Evolutionary conservation across 2,797 vertebrate species (phyloP).

Genomic region (Pseudotriccus pelzelni): DNA sequence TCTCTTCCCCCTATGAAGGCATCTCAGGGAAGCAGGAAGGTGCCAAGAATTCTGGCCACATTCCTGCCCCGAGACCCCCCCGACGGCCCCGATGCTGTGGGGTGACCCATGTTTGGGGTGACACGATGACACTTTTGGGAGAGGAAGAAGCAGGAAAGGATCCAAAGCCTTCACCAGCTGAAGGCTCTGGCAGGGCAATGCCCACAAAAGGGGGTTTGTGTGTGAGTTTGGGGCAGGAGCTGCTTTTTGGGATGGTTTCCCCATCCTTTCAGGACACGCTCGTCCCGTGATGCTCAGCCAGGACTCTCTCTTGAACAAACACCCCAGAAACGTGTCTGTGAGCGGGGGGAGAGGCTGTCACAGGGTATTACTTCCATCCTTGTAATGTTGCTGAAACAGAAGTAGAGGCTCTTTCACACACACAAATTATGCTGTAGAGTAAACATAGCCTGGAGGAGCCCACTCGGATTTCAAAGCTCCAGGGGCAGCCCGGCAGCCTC

Average conservation of each 20-base stretch:
- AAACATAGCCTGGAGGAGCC: constrained; percentile 49
- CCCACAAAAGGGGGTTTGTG: background rate
- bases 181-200: background rate
- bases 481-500: background rate
- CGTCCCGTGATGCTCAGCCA: accelerated
- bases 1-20: background rate
- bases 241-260: background rate
- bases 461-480: constrained; percentile 57
- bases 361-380: background rate
- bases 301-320: background rate
- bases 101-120: background rate
- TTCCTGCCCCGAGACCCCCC: background rate
- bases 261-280: accelerated
- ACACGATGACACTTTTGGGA: background rate
- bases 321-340: accelerated
- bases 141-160: background rate
- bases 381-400: constrained; percentile 3
- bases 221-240: background rate
- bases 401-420: constrained; percentile 46
- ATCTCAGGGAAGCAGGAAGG: background rate
- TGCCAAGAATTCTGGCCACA: background rate
- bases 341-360: background rate
- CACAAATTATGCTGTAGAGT: background rate
- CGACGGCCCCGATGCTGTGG: accelerated
- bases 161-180: background rate